These are phyloP conservation scores for Dinothrombium tinctorium DNA, from an alignment of 1,140 invertebrate species.

Conservation along the genomic window DNA sequence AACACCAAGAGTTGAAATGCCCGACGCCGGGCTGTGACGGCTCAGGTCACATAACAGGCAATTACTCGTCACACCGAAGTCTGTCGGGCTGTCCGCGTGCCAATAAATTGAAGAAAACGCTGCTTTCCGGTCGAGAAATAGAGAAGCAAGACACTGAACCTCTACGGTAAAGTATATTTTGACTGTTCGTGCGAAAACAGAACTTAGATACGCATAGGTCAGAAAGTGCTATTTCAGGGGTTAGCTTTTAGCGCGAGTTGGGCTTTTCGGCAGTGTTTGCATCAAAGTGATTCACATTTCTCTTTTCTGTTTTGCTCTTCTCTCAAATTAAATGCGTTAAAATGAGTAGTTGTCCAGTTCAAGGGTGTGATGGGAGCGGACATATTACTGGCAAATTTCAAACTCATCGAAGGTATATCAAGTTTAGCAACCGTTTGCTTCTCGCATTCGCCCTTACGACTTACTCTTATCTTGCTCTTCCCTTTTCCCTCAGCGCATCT, in stretches of 20 bases:
- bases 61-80: conserved; percentile 17
- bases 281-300: no score
- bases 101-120: neutral
- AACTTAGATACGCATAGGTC: neutral
- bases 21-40: conserved; percentile 52
- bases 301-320: no score
- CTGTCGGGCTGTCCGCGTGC: conserved; percentile 16
- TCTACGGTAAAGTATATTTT: conserved; percentile 40
- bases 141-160: conserved; percentile 75
- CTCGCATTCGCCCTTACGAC: neutral
- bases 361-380: conserved; percentile 25
- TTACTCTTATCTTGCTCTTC: neutral
- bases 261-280: no score
- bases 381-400: conserved; percentile 26
- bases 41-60: conserved; percentile 16
- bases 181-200: no score
- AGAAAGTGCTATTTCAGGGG: no score
- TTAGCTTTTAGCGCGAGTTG: no score
- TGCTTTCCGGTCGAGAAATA: neutral
- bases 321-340: no score
- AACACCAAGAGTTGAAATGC: conserved; percentile 53
- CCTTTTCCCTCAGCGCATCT: conserved; percentile 12
- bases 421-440: neutral
- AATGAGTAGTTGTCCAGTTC: conserved; percentile 22
- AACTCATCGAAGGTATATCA: conserved; percentile 21